These are phyloP conservation scores for Drosophila stalkeri DNA, from an alignment of 2,888 invertebrate genomes.

Conservation along the genomic window DNA sequence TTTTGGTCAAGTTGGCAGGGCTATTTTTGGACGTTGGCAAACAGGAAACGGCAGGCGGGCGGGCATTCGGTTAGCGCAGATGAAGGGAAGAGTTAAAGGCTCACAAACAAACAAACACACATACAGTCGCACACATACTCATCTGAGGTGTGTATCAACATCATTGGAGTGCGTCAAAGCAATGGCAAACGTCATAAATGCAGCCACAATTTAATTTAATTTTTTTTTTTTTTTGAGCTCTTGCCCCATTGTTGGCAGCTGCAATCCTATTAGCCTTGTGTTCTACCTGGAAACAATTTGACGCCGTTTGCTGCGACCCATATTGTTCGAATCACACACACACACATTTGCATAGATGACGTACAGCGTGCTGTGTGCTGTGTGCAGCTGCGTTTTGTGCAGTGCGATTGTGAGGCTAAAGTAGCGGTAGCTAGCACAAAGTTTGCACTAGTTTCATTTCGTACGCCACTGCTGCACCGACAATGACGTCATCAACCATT, in stretches of 20 bases:
- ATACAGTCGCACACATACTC: constrained; percentile 1
- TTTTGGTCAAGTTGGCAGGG: constrained; percentile 48
- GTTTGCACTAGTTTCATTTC: constrained; percentile 45
- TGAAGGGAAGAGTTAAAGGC: constrained; percentile 23
- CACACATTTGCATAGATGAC: constrained; percentile 27
- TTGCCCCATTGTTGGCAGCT: constrained; percentile 23
- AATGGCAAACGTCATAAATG: constrained; percentile 67
- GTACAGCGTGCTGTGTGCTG: constrained; percentile 28
- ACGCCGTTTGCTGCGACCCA: constrained; percentile 58
- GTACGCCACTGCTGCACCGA: constrained; percentile 50
- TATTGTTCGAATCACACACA: constrained; percentile 49
- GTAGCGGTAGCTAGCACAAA: constrained; percentile 9
- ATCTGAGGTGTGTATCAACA: constrained; percentile 4
- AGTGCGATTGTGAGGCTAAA: constrained; percentile 4
- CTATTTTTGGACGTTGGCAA: constrained; percentile 66
- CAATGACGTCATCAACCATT: constrained; percentile 54
- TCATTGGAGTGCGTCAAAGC: constrained; percentile 68
- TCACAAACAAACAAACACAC: constrained; percentile 3
- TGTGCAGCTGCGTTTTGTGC: not conserved
- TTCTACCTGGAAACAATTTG: constrained; percentile 69
- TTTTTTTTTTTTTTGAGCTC: constrained; percentile 1
- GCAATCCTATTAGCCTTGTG: constrained; percentile 56
- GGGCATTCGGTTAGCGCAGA: not conserved
- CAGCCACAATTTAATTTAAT: constrained; percentile 11
- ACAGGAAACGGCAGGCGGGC: constrained; percentile 63